Conservation (phyloP, 2,113 vertebrate species). For the Menura novaehollandiae region DNA sequence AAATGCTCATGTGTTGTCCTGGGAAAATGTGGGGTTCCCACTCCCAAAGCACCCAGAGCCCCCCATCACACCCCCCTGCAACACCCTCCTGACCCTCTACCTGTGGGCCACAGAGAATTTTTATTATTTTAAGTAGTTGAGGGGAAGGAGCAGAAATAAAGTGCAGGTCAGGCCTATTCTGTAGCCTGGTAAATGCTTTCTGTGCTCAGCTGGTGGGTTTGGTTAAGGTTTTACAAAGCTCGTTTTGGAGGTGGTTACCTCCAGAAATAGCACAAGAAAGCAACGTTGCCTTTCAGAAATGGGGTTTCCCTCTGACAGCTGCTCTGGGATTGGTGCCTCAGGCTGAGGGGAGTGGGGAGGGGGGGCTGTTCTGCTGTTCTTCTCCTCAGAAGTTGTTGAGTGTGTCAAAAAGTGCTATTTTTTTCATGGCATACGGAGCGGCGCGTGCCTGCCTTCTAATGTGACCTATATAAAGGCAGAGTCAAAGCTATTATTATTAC, state of each 20-base stretch:
- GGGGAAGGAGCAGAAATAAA: background rate
- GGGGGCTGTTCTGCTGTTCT: background rate
- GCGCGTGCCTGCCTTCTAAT: background rate
- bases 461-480: background rate
- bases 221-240: accelerated
- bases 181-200: background rate
- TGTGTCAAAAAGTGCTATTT: background rate
- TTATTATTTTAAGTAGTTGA: background rate
- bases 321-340: background rate
- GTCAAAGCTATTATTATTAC: background rate
- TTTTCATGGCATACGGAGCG: accelerated
- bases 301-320: background rate
- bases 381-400: background rate
- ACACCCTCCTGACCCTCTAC: background rate
- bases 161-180: accelerated
- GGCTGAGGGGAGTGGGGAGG: background rate
- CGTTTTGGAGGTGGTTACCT: background rate
- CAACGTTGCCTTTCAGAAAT: background rate
- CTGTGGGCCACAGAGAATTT: accelerated
- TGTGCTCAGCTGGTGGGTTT: background rate
- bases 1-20: background rate
- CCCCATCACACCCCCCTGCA: background rate
- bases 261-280: background rate
- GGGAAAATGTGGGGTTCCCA: background rate
- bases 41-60: accelerated